phyloP scores from a whole-genome alignment of 2,113 vertebrate species.

The Onychorhynchus coronatus region DNA sequence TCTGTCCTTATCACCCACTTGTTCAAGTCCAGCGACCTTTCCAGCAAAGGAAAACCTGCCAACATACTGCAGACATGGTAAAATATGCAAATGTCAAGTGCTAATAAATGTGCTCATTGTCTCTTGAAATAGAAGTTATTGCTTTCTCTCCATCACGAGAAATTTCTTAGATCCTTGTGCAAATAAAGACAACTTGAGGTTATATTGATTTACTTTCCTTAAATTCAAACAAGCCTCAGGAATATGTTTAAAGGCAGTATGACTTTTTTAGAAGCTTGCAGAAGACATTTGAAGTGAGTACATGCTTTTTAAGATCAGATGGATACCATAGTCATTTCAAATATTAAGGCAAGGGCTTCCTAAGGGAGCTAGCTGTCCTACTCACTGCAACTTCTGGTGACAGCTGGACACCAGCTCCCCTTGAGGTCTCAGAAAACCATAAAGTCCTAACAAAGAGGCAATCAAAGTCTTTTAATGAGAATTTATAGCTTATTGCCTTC shows the following conservation, averaged over 20 bases:
- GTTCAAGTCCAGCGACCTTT: background rate
- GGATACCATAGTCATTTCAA: background rate
- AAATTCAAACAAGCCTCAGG: slow-evolving; percentile 24
- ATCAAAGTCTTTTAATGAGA: background rate
- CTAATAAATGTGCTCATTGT: background rate
- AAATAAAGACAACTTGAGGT: slow-evolving; percentile 34
- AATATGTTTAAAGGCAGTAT: background rate
- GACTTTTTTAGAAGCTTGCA: slow-evolving; percentile 6
- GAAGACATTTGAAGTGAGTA: background rate
- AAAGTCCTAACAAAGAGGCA: background rate
- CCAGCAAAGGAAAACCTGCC: background rate
- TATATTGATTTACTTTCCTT: slow-evolving; percentile 27
- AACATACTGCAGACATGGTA: background rate
- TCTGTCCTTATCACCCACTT: background rate
- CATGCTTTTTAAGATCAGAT: background rate
- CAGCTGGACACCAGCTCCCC: background rate
- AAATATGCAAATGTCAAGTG: slow-evolving; percentile 5
- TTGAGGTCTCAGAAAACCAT: background rate
- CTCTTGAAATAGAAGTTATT: slow-evolving; percentile 5
- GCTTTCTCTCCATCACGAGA: background rate
- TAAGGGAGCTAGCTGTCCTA: background rate
- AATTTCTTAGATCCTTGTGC: background rate
- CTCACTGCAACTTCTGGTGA: background rate
- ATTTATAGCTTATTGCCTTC: background rate
- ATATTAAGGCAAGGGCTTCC: background rate